These are phyloP conservation scores for Chionoecetes opilio DNA, from an alignment of 1,140 invertebrate genomes.

Conservation along the genomic window DNA sequence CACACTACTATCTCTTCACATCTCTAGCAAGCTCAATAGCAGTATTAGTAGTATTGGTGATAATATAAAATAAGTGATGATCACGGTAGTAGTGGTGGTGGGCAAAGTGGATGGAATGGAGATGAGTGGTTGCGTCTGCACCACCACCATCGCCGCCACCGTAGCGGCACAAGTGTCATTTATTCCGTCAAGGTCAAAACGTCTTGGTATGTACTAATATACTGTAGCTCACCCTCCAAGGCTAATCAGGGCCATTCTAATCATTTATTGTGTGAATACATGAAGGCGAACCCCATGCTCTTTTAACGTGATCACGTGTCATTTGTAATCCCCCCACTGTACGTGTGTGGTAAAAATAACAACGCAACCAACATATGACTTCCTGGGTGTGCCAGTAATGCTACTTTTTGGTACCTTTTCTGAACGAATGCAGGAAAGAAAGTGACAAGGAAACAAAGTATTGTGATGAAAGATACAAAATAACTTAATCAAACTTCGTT, in stretches of 20 bases:
- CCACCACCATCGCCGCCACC: background rate
- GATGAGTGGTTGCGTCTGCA: background rate
- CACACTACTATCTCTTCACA: no score
- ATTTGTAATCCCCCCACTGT: no score
- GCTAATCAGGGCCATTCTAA: background rate
- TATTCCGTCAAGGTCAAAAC: background rate
- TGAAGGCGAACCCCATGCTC: no score
- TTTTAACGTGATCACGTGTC: no score
- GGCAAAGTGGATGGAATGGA: background rate
- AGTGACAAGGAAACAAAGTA: no score
- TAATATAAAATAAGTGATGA: background rate
- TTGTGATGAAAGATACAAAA: no score
- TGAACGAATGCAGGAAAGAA: no score
- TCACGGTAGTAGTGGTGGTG: background rate
- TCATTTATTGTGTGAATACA: background rate
- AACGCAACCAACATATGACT: no score
- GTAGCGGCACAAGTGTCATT: background rate
- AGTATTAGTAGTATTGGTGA: background rate
- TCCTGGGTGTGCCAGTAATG: no score
- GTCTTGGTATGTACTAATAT: slow-evolving; percentile 17
- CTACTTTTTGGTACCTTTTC: no score
- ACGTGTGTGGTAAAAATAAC: no score
- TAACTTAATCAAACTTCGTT: no score
- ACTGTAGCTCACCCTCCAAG: background rate
- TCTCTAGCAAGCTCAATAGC: background rate